Base-by-base conservation (phyloP, 2,113 vertebrate species). In the Uria lomvia region DNA sequence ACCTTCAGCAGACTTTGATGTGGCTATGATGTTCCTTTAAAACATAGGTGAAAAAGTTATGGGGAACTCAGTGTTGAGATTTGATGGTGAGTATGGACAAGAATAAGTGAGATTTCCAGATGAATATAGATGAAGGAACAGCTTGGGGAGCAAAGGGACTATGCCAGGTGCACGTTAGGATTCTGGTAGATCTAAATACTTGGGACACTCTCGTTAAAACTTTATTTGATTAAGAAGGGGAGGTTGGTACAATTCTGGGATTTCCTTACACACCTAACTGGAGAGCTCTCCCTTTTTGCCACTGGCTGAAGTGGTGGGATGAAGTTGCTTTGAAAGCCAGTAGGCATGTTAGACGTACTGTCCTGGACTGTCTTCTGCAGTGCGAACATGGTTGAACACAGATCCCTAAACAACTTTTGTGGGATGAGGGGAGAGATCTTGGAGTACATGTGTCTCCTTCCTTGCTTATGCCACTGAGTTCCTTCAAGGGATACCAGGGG, bases 361-460 rank as follows among this genome's bases (percentile, higher is more conserved):
- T 49, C 27, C 32, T 85, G 56, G 32, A 53, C n/a, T 78, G 38
- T 60, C 8, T 90, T 66, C 60, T 90, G 15, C 40, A 70, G 36
- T 30, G 9, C 0, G 0, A 34, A 9, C 12, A 17, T 58, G 43
- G 32, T 5, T 38, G 50, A 84, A 52, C 30, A 60, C 23, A 23
- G 22, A 79, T 49, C 12, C n/a, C 12, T 56, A 15, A 34, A 42
- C 5, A 56, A 18, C 30, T 12, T 67, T 6, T 0, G 0, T 42
- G 42, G 43, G 14, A 63, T 68, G 30, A 27, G 17, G 27, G n/a
- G 15, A 72, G 52, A 86, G 42, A 66, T 67, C 32, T 72, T 45
- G 29, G 38, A 63, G 19, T 17, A 15, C 22, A 9, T 0, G 0
- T 47, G 29, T 15, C 17, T 65, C 29, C 43, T 89, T 79, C 29